Conservation (phyloP, 1,140 invertebrate genomes). For the Dreissena rostriformis region DNA sequence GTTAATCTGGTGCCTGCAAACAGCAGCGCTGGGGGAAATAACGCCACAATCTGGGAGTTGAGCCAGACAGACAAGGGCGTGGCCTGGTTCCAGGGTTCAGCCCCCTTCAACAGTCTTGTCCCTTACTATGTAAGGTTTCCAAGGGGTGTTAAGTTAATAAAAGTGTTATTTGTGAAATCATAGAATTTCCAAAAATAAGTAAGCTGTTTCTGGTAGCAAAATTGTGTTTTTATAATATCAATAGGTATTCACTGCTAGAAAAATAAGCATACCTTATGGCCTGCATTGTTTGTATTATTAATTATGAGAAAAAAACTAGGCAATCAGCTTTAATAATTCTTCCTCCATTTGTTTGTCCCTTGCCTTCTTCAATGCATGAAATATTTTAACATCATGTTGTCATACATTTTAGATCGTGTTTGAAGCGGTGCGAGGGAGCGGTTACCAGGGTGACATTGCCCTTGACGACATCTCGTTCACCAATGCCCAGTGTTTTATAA, state of each 20-base stretch:
- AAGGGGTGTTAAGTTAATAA: not conserved
- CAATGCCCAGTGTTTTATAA: slow-evolving; percentile 58
- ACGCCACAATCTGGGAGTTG: slow-evolving; percentile 58
- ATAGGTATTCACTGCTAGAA: too few species aligned
- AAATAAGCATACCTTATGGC: too few species aligned
- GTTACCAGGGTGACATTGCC: slow-evolving; percentile 69
- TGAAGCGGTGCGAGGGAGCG: slow-evolving; percentile 66
- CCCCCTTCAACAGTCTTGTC: slow-evolving; percentile 54
- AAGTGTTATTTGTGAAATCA: too few species aligned
- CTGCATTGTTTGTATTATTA: too few species aligned
- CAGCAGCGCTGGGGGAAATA: slow-evolving; percentile 25
- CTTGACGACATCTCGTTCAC: slow-evolving; percentile 71
- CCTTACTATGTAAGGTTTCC: slow-evolving; percentile 62
- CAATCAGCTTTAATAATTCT: too few species aligned
- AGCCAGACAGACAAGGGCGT: slow-evolving; percentile 55
- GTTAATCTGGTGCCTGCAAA: slow-evolving; percentile 67
- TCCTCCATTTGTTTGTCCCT: too few species aligned
- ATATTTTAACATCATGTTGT: too few species aligned
- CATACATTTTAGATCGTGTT: slow-evolving; percentile 64
- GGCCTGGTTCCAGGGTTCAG: slow-evolving; percentile 60
- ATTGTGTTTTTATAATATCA: too few species aligned
- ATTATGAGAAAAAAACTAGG: too few species aligned
- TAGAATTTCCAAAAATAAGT: too few species aligned
- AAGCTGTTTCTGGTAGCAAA: too few species aligned
- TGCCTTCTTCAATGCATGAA: too few species aligned